Evolutionary conservation across 2,113 vertebrate genomes (phyloP).

Genomic region (Conger conger): DNA sequence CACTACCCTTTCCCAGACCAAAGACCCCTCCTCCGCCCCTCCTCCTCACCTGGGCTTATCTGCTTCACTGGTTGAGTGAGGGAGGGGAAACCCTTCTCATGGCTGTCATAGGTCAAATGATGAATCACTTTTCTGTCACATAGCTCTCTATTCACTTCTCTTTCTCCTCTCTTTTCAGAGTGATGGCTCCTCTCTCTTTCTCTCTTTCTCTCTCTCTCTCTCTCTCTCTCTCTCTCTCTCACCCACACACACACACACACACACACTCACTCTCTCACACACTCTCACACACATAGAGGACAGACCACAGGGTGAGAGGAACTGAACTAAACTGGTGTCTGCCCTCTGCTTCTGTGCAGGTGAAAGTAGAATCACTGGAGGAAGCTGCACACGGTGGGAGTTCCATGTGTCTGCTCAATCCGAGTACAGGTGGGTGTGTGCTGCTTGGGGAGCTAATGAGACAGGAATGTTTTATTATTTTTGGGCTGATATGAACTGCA

Average conservation of each 20-base stretch:
- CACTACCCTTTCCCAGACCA: constrained; percentile 45
- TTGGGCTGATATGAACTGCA: no score
- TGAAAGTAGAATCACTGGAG: constrained; percentile 64
- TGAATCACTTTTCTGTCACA: constrained; percentile 69
- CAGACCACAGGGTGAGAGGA: neutral
- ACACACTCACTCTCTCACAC: neutral
- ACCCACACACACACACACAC: no score
- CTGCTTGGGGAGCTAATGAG: no score
- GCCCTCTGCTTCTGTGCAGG: constrained; percentile 71
- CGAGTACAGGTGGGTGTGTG: constrained; percentile 60
- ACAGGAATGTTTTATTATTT: no score
- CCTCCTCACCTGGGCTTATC: constrained; percentile 54
- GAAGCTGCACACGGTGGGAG: constrained; percentile 26
- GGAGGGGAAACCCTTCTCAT: constrained; percentile 77
- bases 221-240: constrained; percentile 64
- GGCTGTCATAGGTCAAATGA: constrained; percentile 80
- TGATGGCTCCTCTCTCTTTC: no score
- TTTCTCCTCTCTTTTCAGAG: constrained; percentile 78
- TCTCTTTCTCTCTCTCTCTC: constrained; percentile 76
- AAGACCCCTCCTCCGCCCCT: neutral
- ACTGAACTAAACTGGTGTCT: constrained; percentile 63
- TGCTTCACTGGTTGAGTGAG: constrained; percentile 54
- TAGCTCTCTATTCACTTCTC: constrained; percentile 47
- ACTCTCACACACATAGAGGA: neutral
- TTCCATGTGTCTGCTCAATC: constrained; percentile 79